Base-by-base conservation (phyloP, 2,113 vertebrate genomes). In the Callionymus lyra region DNA sequence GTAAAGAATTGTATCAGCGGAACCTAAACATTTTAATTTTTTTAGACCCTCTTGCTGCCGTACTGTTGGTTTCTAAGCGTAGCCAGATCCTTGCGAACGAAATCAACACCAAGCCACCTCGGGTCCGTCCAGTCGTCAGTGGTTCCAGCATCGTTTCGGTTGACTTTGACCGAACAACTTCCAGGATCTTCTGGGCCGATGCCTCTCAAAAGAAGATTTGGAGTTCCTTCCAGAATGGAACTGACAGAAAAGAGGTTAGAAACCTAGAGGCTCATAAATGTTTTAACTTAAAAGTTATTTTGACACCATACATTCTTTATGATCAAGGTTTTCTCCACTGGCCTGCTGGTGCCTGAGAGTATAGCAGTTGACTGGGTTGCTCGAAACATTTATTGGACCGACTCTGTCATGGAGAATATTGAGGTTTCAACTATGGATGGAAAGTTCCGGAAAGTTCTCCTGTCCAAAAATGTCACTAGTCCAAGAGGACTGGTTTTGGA, bases 371-470 rank as follows among this genome's bases (percentile, higher is more conserved):
- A 85, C 63, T 85, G 84, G 84, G 80, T 77, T 11, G 84, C 50
- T 36, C 70, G 81, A 6, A 85, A 85, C 59, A 70, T 85, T 34
- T 85, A 85, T 15, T 85, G 82, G 84, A 72, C 74, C 0, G 84
- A 85, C 65, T 83, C 72, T 12, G 68, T 77, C 16, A 63, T 79
- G 76, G 79, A 85, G 56, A 81, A 73, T 62, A 83, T 85, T 45
- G 82, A 85, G 43, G 84, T 85, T 3, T 76, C 84, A n/a, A 83
- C 82, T 31, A 61, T 85, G 41, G 82, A 85, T 2, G 84, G 84
- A 12, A 67, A 31, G 19, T 84, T 65, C 55, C 63, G 74, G 11
- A 84, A 84, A 48, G 70, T 83, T 21, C 78, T 85, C 16, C 44
- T 84, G 16, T 60, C 31, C 37, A 63, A 82, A 42, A 84, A 85